Evolutionary conservation across 2,113 vertebrate species (phyloP).

Genomic region (Promerops cafer): DNA sequence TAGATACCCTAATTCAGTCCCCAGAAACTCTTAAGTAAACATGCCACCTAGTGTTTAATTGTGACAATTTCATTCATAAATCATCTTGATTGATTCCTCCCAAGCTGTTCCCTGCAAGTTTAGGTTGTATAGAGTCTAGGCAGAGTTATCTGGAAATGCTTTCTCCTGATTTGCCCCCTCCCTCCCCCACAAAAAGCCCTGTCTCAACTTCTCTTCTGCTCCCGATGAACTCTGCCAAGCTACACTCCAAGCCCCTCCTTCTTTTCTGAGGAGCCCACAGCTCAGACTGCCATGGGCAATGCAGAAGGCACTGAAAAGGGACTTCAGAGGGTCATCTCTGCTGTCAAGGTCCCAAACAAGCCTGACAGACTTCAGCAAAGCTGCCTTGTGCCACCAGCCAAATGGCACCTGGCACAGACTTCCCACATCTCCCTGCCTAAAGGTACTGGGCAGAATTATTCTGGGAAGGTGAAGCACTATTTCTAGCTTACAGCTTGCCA

Average conservation of each 20-base stretch:
- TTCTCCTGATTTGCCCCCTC: neutral
- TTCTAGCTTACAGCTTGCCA: neutral
- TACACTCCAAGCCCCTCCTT: neutral
- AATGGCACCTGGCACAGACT: neutral
- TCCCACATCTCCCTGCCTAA: neutral
- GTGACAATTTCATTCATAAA: slow-evolving; percentile 33
- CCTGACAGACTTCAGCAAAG: neutral
- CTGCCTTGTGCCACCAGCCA: neutral
- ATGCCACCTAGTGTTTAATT: slow-evolving; percentile 65
- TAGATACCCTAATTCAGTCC: neutral
- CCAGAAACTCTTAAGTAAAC: slow-evolving; percentile 47
- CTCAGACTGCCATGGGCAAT: neutral
- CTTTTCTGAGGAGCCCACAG: neutral
- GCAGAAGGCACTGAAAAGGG: neutral
- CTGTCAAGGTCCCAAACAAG: neutral
- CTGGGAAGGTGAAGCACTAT: neutral
- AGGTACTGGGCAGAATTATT: neutral
- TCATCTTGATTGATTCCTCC: neutral
- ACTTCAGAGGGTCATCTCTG: accelerated
- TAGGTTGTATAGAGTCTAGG: neutral
- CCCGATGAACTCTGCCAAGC: neutral
- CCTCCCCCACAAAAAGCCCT: neutral
- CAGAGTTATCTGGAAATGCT: neutral
- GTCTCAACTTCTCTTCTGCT: neutral
- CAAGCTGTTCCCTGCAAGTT: neutral